Evolutionary conservation across 2,113 vertebrate genomes (phyloP), one percentile per base, ranked within the genome.

Genomic region (Anolis sagrei): DNA sequence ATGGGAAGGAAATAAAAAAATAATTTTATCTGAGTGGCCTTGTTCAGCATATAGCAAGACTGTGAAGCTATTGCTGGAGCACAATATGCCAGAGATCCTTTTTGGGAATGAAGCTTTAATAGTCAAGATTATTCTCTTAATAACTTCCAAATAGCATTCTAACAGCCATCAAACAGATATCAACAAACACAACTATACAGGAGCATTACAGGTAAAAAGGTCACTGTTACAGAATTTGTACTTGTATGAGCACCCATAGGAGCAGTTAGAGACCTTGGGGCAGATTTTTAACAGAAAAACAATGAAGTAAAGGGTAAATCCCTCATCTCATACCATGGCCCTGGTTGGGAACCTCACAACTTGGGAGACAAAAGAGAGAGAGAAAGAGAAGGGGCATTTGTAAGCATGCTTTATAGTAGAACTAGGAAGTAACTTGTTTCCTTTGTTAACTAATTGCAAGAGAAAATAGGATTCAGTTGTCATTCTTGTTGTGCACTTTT

Each of bases 1-100:
- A 5, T 87, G n/a, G 32, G 39, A 7, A 85, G 25, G 2, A 49
- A 27, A 62, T 86, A 84, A 78, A 14, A 70, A 85, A 82, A 89
- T 70, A 13, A 73, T 73, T 61, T 0, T 1, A 36, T 2, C 78
- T 81, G 7, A 49, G 27, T 3, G 16, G 39, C 4, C 19, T 6
- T 36, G 13, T 61, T 4, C 27, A 81, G 76, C 61, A 34, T 82
- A 44, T 23, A 16, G 9, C 48, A 83, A 87, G 9, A n/a, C 82
- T 76, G 86, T 13, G 82, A 88, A 51, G 1, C 2, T 79, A 18
- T 83, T 13, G 19, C 86, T 25, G 72, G 11, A 32, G 54, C 32
- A 21, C 7, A n/a, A 84, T 34, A 62, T 34, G 13, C 73, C 32
- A 66, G 48, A 36, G 14, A 25, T 39, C 39, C 77, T 78, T 4